Conservation (phyloP, 2,797 vertebrate species). For the Hephaestus fuliginosus region DNA sequence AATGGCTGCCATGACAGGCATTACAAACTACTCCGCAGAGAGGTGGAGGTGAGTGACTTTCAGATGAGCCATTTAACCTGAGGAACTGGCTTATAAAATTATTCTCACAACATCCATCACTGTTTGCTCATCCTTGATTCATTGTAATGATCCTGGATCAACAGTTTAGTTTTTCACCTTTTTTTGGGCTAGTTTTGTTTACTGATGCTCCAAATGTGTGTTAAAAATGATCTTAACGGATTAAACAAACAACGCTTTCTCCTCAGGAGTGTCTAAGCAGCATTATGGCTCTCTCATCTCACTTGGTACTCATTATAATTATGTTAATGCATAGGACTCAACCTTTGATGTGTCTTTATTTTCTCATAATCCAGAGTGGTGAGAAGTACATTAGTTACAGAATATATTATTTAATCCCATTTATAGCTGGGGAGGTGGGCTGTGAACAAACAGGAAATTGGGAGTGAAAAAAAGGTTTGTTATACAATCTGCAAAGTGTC, state of each 20-base stretch:
- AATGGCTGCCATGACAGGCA: not conserved
- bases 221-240: not conserved
- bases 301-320: slow-evolving; percentile 15
- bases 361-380: slow-evolving; percentile 28
- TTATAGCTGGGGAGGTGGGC: slow-evolving; percentile 35
- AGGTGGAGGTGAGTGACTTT: not conserved
- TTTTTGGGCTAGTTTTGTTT: not conserved
- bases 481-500: slow-evolving; percentile 64
- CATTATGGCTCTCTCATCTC: not conserved
- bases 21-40: not conserved
- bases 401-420: slow-evolving; percentile 35
- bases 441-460: slow-evolving; percentile 50
- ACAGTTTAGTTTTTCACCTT: not conserved
- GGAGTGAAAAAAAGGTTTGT: slow-evolving; percentile 40
- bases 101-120: not conserved
- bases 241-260: not conserved
- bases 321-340: slow-evolving; percentile 16
- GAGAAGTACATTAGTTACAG: slow-evolving; percentile 22
- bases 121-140: not conserved
- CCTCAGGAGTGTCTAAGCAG: not conserved
- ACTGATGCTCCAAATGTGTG: not conserved
- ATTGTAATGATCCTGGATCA: not conserved
- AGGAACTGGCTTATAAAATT: not conserved
- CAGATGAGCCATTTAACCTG: not conserved
- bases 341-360: slow-evolving; percentile 34